These are phyloP conservation scores for Sebastes iracundus DNA, from an alignment of 2,797 vertebrate genomes.

Conservation along the genomic window DNA sequence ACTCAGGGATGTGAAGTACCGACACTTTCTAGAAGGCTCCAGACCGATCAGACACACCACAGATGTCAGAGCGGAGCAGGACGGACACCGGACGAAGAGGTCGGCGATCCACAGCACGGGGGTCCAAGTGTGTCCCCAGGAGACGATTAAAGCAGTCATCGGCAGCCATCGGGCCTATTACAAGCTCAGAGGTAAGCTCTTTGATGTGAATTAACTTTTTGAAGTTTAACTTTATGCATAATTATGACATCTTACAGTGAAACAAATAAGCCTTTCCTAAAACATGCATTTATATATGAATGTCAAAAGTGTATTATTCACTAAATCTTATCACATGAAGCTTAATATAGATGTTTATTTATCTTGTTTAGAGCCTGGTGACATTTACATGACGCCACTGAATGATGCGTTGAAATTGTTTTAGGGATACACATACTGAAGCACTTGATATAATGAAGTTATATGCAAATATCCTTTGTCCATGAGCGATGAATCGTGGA, in stretches of 20 bases:
- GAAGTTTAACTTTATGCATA: slow-evolving; percentile 28
- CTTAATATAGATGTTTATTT: not conserved
- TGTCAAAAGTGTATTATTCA: not conserved
- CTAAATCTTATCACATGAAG: not conserved
- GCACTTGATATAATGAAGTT: slow-evolving; percentile 11
- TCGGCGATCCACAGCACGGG: slow-evolving; percentile 86
- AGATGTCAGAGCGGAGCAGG: slow-evolving; percentile 76
- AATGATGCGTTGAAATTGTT: not conserved
- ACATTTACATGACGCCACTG: not conserved
- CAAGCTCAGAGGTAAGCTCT: slow-evolving; percentile 87
- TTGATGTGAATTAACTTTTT: slow-evolving; percentile 9
- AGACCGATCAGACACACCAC: slow-evolving; percentile 78
- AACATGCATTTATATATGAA: not conserved
- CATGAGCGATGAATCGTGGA: not conserved
- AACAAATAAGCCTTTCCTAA: slow-evolving; percentile 20
- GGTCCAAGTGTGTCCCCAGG: slow-evolving; percentile 92
- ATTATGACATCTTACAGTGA: slow-evolving; percentile 7
- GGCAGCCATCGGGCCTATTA: slow-evolving; percentile 92
- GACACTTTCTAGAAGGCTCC: slow-evolving; percentile 80
- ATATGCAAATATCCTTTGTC: slow-evolving; percentile 26
- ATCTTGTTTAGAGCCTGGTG: not conserved
- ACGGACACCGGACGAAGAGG: slow-evolving; percentile 86
- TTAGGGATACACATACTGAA: not conserved
- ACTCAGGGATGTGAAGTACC: slow-evolving; percentile 81
- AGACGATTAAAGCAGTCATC: slow-evolving; percentile 89